These are phyloP conservation scores for Anniella stebbinsi DNA, from an alignment of 2,797 vertebrate species.

Conservation along the genomic window DNA sequence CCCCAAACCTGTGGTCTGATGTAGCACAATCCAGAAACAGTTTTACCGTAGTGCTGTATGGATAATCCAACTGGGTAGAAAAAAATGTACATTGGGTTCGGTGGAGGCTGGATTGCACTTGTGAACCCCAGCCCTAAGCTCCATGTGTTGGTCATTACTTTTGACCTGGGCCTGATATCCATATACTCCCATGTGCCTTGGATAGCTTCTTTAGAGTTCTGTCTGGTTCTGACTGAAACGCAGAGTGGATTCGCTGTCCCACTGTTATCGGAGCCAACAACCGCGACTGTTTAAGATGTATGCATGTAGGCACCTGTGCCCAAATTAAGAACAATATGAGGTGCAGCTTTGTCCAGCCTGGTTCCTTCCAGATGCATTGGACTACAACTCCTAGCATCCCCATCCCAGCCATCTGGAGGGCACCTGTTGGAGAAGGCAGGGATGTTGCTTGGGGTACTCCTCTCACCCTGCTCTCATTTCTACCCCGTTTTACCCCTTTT, in stretches of 20 bases:
- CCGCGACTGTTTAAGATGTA: not conserved
- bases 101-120: not conserved
- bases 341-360: too few species aligned
- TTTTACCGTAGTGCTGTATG: not conserved
- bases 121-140: not conserved
- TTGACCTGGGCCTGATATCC: not conserved
- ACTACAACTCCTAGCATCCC: too few species aligned
- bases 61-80: not conserved
- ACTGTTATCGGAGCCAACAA: too few species aligned
- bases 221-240: too few species aligned
- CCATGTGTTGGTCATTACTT: not conserved
- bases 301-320: not conserved
- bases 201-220: too few species aligned
- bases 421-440: not conserved
- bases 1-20: not conserved
- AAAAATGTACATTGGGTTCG: not conserved
- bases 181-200: not conserved
- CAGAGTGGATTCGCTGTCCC: too few species aligned
- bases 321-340: not conserved
- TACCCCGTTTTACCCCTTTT: not conserved
- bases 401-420: not conserved
- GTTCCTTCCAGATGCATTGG: too few species aligned
- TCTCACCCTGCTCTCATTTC: not conserved
- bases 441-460: not conserved
- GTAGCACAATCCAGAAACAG: not conserved